Evolutionary conservation across 2,888 invertebrate genomes (phyloP).

Genomic region (Patella caerulea): DNA sequence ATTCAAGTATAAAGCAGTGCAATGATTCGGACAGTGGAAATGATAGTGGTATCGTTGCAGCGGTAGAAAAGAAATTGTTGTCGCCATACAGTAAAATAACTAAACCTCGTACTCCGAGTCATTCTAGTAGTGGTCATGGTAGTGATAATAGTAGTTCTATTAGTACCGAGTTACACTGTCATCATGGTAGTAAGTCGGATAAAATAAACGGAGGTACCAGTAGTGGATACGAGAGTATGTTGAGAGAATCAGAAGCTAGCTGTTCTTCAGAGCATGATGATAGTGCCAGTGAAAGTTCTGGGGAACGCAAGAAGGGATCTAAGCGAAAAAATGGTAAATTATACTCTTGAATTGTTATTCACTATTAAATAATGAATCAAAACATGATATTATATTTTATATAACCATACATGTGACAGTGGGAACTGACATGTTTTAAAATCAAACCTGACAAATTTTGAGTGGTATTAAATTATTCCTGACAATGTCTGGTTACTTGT

Average conservation of each 20-base stretch:
- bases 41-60: constrained; percentile 66
- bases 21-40: constrained; percentile 70
- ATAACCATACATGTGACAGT: no score
- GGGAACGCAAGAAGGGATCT: constrained; percentile 61
- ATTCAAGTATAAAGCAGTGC: constrained; percentile 22
- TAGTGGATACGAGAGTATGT: constrained; percentile 90
- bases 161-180: constrained; percentile 57
- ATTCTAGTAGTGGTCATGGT: constrained; percentile 72
- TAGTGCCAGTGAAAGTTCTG: constrained; percentile 69
- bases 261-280: constrained; percentile 77
- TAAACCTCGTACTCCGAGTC: constrained; percentile 67
- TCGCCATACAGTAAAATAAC: constrained; percentile 72
- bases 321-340: constrained; percentile 54
- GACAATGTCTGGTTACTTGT: no score
- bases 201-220: constrained; percentile 77
- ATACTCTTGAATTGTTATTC: not conserved
- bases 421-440: no score
- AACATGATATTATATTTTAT: not conserved
- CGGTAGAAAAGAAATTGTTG: constrained; percentile 59
- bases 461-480: no score
- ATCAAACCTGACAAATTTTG: no score
- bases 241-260: constrained; percentile 86
- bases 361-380: not conserved
- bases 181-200: constrained; percentile 61
- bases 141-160: constrained; percentile 68